Conservation (phyloP, 2,113 vertebrate genomes). For the Gadus chalcogrammus region DNA sequence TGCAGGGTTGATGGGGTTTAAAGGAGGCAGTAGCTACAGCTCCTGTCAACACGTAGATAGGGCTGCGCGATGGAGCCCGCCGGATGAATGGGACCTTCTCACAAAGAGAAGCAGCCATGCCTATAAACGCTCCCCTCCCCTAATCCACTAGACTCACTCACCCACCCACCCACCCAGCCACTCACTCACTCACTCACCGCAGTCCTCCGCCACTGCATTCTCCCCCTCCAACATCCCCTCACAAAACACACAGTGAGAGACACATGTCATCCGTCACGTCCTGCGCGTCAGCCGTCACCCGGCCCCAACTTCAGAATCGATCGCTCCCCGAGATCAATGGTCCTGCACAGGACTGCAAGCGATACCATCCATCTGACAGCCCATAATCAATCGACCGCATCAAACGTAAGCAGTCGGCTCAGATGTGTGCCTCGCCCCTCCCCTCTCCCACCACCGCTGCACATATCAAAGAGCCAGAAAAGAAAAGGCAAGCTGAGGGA, state of each 20-base stretch:
- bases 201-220: background rate
- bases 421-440: background rate
- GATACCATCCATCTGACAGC: background rate
- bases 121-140: constrained; percentile 12
- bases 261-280: too few relatives aligned
- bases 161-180: background rate
- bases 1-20: too few relatives aligned
- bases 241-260: background rate
- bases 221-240: background rate
- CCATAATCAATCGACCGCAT: background rate
- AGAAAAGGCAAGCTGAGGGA: background rate
- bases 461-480: background rate
- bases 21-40: background rate
- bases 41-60: constrained; percentile 1
- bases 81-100: constrained; percentile 22
- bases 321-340: background rate
- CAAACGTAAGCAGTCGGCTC: background rate
- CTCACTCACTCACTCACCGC: background rate
- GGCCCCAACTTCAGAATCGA: background rate
- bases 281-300: background rate
- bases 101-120: constrained; percentile 35
- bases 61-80: constrained; percentile 14
- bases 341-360: too few relatives aligned
- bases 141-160: constrained; percentile 14
- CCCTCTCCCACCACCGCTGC: constrained; percentile 5